Evolutionary conservation across 2,113 vertebrate species (phyloP).

Genomic region (Nycticorax nycticorax): DNA sequence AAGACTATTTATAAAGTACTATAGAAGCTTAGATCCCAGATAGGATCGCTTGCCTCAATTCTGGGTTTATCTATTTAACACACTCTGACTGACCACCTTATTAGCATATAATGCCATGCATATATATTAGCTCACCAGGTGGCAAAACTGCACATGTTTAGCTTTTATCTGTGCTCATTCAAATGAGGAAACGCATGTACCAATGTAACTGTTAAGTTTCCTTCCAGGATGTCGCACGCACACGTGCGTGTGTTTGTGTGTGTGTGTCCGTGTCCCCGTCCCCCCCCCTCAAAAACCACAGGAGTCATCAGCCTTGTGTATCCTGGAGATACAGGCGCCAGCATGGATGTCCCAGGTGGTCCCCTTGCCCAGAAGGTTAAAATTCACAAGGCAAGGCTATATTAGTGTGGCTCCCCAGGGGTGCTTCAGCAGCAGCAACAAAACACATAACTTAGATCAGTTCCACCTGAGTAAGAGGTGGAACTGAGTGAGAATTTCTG

Average conservation of each 20-base stretch:
- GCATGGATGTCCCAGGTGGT: not conserved
- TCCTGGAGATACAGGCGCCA: not conserved
- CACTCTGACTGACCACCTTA: not conserved
- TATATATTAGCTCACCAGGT: not conserved
- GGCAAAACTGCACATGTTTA: not conserved
- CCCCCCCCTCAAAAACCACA: not conserved
- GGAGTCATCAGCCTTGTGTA: not conserved
- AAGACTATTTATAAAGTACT: not conserved
- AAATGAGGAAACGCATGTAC: not conserved
- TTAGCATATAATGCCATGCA: not conserved
- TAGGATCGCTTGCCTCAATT: not conserved
- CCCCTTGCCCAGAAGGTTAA: not conserved
- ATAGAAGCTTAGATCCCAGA: not conserved
- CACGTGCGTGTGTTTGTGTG: too few species aligned
- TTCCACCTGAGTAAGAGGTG: not conserved
- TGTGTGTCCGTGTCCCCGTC: too few species aligned
- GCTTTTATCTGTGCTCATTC: not conserved
- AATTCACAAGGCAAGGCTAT: rapidly evolving
- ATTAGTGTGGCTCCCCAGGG: not conserved
- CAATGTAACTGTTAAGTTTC: not conserved
- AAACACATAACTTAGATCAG: not conserved
- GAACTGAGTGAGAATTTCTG: not conserved
- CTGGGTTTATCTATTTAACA: not conserved
- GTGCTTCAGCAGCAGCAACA: not conserved
- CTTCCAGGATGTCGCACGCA: not conserved